These are phyloP conservation scores for Gymnarchus niloticus DNA, from an alignment of 2,113 vertebrate species.

Conservation along the genomic window DNA sequence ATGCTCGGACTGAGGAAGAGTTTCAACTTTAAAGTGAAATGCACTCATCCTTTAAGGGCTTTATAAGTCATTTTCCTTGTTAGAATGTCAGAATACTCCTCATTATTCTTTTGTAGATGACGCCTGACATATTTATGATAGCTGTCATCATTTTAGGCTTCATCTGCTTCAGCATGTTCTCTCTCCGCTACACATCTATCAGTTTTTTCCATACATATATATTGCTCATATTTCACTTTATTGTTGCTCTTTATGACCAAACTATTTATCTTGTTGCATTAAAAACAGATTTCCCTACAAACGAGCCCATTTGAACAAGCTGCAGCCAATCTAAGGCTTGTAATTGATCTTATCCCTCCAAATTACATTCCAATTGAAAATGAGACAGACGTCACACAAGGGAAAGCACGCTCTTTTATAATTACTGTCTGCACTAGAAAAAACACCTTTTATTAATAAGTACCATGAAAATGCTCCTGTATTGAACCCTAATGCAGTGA, in stretches of 20 bases:
- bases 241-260: constrained; percentile 53
- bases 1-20: neutral
- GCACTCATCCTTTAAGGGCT: neutral
- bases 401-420: constrained; percentile 44
- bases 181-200: constrained; percentile 39
- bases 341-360: constrained; percentile 28
- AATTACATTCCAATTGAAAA: constrained; percentile 53
- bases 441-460: constrained; percentile 18
- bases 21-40: neutral
- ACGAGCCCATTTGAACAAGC: constrained; percentile 45
- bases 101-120: neutral
- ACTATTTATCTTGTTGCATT: constrained; percentile 61
- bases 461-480: neutral
- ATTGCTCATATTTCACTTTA: constrained; percentile 57
- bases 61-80: neutral
- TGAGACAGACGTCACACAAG: constrained; percentile 51
- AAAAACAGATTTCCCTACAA: constrained; percentile 54
- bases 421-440: constrained; percentile 30
- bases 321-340: constrained; percentile 43
- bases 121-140: constrained; percentile 41
- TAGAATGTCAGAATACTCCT: neutral
- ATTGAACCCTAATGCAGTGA: neutral
- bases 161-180: constrained; percentile 31
- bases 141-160: constrained; percentile 33
- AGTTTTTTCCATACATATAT: constrained; percentile 51